Percentiles rank a stretch among this genome's conserved stretches.
phyloP scores from a whole-genome alignment of 2,797 vertebrate species.

The Tragelaphus oryx region DNA sequence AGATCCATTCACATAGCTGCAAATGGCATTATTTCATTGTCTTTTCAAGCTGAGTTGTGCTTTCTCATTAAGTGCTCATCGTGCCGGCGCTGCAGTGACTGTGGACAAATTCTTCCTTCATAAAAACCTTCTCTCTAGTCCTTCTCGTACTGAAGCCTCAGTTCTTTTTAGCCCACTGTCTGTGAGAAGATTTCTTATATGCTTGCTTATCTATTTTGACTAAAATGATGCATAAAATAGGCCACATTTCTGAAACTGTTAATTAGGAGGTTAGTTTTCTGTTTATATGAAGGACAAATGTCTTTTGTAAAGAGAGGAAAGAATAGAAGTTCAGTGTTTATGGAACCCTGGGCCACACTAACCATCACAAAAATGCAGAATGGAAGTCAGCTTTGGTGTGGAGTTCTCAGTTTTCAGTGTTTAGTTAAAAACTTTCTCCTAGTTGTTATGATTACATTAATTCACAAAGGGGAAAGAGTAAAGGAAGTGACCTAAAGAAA shows the following conservation, averaged over 20 bases:
- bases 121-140: background rate
- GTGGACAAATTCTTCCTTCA: background rate
- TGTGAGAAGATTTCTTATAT: background rate
- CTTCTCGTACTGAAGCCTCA: background rate
- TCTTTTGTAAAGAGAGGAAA: background rate
- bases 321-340: background rate
- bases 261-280: constrained; percentile 31
- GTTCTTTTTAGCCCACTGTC: background rate
- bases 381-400: background rate
- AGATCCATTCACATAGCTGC: background rate
- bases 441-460: constrained; percentile 5
- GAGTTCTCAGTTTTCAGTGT: background rate
- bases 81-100: background rate
- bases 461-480: background rate
- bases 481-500: constrained; percentile 21
- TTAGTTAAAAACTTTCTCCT: background rate
- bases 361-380: background rate
- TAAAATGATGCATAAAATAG: background rate
- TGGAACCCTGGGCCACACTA: background rate
- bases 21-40: background rate
- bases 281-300: background rate
- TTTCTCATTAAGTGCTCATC: background rate
- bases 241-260: background rate
- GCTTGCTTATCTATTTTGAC: background rate
- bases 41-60: background rate